A percentile compares a stretch with the other conserved stretches of the same genome.
Conservation (phyloP, 2,113 vertebrate genomes). For the Oncorhynchus mykiss region DNA sequence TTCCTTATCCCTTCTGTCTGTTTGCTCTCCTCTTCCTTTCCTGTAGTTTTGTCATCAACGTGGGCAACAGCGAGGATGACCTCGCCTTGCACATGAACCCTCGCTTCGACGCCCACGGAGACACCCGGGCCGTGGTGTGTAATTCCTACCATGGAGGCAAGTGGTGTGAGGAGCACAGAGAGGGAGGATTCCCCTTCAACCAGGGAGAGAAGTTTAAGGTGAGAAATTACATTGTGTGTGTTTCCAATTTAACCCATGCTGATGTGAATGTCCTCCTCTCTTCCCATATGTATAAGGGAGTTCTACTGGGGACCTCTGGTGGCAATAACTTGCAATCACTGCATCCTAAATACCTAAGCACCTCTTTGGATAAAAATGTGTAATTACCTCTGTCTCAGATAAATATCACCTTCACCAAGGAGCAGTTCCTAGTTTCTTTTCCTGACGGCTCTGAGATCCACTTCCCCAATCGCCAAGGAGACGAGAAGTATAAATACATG, state of each 20-base stretch:
- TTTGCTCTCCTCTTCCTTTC: not conserved
- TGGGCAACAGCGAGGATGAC: constrained; percentile 61
- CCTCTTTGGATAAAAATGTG: no score
- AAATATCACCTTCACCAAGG: constrained; percentile 57
- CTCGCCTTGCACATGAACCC: constrained; percentile 71
- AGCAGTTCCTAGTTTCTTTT: constrained; percentile 67
- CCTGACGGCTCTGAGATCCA: constrained; percentile 62
- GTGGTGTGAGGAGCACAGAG: constrained; percentile 69
- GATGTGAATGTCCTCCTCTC: not conserved
- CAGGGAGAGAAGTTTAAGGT: constrained; percentile 70
- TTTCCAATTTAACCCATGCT: not conserved
- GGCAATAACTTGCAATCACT: constrained; percentile 3
- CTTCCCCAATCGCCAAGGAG: constrained; percentile 73
- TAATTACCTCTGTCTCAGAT: constrained; percentile 49
- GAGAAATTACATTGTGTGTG: not conserved
- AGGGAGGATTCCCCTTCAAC: constrained; percentile 67
- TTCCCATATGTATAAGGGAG: not conserved
- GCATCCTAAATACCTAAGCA: not conserved
- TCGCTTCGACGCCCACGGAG: constrained; percentile 70
- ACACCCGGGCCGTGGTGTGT: constrained; percentile 64
- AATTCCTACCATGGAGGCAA: constrained; percentile 69
- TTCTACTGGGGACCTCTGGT: constrained; percentile 21
- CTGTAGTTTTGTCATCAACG: constrained; percentile 69
- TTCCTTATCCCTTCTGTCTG: no score
- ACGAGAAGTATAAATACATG: constrained; percentile 63